A percentile compares a stretch with the other conserved stretches of the same genome.
phyloP scores from a whole-genome alignment of 2,797 vertebrate genomes.

The Bovichtus diacanthus region DNA sequence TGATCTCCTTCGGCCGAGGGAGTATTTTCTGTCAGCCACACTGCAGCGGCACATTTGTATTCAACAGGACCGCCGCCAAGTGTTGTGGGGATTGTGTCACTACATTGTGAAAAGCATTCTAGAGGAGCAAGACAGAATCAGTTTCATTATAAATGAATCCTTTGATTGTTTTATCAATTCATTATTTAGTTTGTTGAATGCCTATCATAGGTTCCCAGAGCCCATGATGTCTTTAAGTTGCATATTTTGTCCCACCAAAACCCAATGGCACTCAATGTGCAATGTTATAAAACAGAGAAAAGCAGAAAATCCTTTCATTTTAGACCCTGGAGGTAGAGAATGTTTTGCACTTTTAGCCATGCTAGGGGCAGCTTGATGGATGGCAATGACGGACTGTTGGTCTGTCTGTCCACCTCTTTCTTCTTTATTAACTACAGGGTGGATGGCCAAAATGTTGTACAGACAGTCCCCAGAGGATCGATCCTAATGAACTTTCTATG shows the following conservation, averaged over 20 bases:
- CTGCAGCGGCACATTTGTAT: slow-evolving; percentile 62
- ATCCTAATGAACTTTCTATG: too few relatives aligned
- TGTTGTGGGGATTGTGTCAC: slow-evolving; percentile 10
- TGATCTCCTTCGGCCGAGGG: slow-evolving; percentile 72
- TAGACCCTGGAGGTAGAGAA: too few relatives aligned
- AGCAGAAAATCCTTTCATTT: neutral
- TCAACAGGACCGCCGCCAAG: slow-evolving; percentile 46
- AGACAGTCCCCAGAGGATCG: neutral
- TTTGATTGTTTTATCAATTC: neutral
- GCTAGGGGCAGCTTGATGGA: neutral
- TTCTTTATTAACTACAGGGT: neutral
- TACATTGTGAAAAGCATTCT: slow-evolving; percentile 17
- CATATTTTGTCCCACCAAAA: neutral
- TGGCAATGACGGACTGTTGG: neutral
- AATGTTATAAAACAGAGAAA: neutral
- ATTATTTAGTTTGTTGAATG: neutral
- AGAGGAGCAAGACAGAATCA: neutral
- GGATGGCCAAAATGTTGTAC: neutral
- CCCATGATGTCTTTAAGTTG: neutral
- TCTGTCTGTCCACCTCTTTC: neutral
- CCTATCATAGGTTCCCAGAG: neutral
- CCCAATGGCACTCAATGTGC: neutral
- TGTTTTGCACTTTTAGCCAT: too few relatives aligned
- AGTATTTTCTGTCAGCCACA: slow-evolving; percentile 68
- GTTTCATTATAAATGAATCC: neutral